Evolutionary conservation across 1,140 invertebrate species (phyloP).

Genomic region (Temnothorax longispinosus): DNA sequence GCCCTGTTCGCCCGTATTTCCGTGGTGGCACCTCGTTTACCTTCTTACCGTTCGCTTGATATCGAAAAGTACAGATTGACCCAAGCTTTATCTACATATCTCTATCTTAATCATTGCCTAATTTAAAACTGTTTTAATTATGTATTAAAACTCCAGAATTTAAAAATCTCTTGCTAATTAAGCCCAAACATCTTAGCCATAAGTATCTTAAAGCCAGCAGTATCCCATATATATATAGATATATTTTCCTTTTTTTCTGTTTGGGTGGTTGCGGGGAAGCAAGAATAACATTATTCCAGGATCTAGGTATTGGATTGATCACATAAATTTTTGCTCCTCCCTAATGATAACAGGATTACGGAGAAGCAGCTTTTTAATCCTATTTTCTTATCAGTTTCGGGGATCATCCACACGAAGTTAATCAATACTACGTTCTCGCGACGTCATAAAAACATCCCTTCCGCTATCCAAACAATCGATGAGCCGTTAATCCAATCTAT

Average conservation of each 20-base stretch:
- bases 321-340: constrained; percentile 52
- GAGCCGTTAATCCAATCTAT: constrained; percentile 48
- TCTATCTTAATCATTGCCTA: not conserved
- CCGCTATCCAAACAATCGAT: constrained; percentile 48
- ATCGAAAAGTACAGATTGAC: not conserved
- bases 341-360: constrained; percentile 58
- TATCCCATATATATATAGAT: not conserved
- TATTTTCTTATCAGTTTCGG: constrained; percentile 61
- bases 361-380: constrained; percentile 55
- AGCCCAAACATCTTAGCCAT: not conserved
- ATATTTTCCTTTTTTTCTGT: not conserved
- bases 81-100: not conserved
- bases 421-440: constrained; percentile 45
- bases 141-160: not conserved
- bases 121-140: not conserved
- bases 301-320: constrained; percentile 37
- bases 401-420: constrained; percentile 53
- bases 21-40: constrained; percentile 23
- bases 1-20: constrained; percentile 59
- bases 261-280: not conserved
- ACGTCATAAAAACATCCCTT: constrained; percentile 57
- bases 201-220: not conserved
- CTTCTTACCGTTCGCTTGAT: constrained; percentile 31
- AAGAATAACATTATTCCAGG: not conserved
- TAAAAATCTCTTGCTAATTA: not conserved